Evolutionary conservation across 2,113 vertebrate species (phyloP), one percentile per base, ranked within the genome.

Genomic region (Pachypanchax playfairii): DNA sequence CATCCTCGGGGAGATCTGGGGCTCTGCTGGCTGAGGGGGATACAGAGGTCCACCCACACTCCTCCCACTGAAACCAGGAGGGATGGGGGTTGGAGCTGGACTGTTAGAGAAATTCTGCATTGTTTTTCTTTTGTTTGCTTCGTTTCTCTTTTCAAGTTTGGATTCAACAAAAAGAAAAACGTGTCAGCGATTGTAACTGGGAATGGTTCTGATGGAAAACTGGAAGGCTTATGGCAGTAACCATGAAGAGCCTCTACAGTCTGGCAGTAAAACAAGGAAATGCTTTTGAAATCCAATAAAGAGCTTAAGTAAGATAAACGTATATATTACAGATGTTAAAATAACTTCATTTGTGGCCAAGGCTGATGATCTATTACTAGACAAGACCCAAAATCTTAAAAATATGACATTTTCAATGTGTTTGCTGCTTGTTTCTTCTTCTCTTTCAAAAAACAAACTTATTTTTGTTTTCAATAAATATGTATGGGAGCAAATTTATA

Each of bases 81-180:
- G 88, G 7, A 90, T 74, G 66, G 85, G 66, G 12, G 85, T 83
- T 49, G 91, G 85, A 62, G 80, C 88, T 5, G 91, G 80, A 62
- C 86, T 92, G 71, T 92, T 92, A n/a, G 89, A 85, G 80, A 92
- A 92, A 83, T 92, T 92, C 84, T 93, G 92, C 92, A 93, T 93
- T 84, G 56, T 83, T 81, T 85, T 64, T 33, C 4, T 0, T n/a
- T n/a, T n/a, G n/a, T n/a, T n/a, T n/a, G n/a, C n/a, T n/a, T n/a
- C n/a, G n/a, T 4, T 4, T 17, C 17, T 10, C 8, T n/a, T 42
- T 67, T 44, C 28, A 43, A 68, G 31, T 74, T 74, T 72, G 44
- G 57, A 60, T 63, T 65, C 13, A n/a, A 38, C 38, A 28, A 36
- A 36, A 17, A 18, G 11, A 33, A 59, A 44, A n/a, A 59, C 56